Percentiles rank a stretch among this genome's conserved stretches.
These are phyloP conservation scores for Heptranchias perlo DNA, from an alignment of 2,113 vertebrate species.

Conservation along the genomic window DNA sequence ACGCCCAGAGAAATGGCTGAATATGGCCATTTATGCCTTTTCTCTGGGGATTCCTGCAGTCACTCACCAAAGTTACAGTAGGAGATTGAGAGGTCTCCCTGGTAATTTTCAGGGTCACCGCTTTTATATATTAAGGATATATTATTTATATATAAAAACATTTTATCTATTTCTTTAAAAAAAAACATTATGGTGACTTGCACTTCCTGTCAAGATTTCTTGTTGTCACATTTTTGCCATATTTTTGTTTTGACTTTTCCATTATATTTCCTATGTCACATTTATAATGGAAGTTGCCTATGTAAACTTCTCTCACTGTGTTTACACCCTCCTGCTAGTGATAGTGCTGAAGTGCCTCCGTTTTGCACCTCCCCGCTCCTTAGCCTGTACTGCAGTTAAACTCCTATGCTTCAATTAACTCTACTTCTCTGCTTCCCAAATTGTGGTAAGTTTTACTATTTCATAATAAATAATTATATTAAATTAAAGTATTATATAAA, in stretches of 20 bases:
- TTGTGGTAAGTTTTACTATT: not conserved
- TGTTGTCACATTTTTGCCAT: not conserved
- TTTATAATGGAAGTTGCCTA: not conserved
- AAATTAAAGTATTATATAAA: not conserved
- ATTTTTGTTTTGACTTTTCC: not conserved
- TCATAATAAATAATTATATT: not conserved
- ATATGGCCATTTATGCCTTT: not conserved
- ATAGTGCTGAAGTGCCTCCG: not conserved
- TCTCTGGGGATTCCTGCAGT: not conserved
- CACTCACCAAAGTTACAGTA: not conserved
- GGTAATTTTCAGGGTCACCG: no score
- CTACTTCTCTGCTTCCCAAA: not conserved
- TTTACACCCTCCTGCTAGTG: not conserved
- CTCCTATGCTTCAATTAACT: not conserved
- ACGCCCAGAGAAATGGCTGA: not conserved
- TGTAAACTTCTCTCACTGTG: not conserved
- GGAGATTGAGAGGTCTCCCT: not conserved
- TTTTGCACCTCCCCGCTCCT: not conserved
- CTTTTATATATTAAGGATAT: no score
- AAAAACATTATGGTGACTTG: not conserved
- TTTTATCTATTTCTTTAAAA: not conserved
- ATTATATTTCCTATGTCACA: not conserved
- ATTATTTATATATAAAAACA: no score
- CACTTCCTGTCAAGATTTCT: not conserved
- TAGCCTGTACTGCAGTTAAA: not conserved